phyloP scores from a whole-genome alignment of 2,113 vertebrate genomes.

The Psittacula cyanocephala region DNA sequence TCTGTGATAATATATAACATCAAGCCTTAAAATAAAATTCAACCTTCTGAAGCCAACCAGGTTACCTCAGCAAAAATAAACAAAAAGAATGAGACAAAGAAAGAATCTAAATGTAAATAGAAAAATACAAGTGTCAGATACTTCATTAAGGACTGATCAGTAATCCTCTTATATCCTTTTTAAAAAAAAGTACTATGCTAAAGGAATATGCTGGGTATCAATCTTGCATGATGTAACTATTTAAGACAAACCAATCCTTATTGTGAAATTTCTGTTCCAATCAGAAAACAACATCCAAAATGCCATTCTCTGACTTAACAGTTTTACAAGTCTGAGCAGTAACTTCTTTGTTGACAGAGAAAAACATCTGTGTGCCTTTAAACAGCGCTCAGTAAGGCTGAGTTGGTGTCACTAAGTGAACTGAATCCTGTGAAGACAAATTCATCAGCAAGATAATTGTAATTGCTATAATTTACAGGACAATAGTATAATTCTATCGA shows the following conservation, averaged over 20 bases:
- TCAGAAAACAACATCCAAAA: background rate
- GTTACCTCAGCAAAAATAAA: background rate
- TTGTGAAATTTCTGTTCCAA: background rate
- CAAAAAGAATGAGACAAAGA: constrained; percentile 18
- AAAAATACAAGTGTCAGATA: constrained; percentile 24
- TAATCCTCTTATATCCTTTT: constrained; percentile 44
- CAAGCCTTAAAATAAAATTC: constrained; percentile 8
- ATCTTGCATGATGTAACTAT: background rate
- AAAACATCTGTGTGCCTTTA: background rate
- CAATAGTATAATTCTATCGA: background rate
- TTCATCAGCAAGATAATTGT: background rate
- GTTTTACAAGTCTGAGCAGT: background rate
- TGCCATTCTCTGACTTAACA: background rate
- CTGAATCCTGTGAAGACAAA: background rate
- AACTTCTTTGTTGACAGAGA: background rate
- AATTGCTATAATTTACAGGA: background rate
- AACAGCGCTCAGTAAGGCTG: background rate
- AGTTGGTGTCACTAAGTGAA: background rate
- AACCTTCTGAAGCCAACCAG: background rate
- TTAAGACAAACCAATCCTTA: background rate
- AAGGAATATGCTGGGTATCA: background rate
- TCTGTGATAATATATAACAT: background rate
- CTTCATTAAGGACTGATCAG: constrained; percentile 33
- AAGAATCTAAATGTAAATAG: constrained; percentile 57
- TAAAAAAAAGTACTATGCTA: background rate